Percentiles rank a stretch among this genome's conserved stretches.
These are phyloP conservation scores for Cetonia aurata DNA, from an alignment of 2,888 invertebrate genomes.

Conservation along the genomic window DNA sequence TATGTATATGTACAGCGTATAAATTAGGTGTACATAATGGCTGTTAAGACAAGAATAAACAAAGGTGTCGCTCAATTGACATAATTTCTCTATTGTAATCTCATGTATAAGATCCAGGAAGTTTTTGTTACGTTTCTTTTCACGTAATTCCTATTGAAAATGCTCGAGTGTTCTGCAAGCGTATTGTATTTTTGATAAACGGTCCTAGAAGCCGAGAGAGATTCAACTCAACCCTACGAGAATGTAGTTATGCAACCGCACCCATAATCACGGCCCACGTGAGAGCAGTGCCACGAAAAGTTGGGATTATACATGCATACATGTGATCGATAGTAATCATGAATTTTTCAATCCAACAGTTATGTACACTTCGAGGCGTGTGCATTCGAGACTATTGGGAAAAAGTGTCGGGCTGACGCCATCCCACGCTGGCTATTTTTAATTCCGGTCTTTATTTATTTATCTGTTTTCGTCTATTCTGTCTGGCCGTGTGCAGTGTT, in stretches of 20 bases:
- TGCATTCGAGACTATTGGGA: conserved; percentile 11
- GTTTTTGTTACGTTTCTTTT: too few relatives aligned
- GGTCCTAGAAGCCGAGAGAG: conserved; percentile 13
- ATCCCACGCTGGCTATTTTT: conserved; percentile 34
- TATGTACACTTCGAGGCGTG: neutral
- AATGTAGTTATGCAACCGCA: conserved; percentile 53
- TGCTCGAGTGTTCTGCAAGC: neutral
- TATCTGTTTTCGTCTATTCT: conserved; percentile 25
- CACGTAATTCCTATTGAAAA: too few relatives aligned
- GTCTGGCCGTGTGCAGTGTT: neutral
- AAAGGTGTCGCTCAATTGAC: too few relatives aligned
- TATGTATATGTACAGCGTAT: too few relatives aligned
- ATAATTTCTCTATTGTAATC: too few relatives aligned
- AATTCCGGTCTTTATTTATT: conserved; percentile 28
- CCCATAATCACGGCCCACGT: conserved; percentile 40
- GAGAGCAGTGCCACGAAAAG: conserved; percentile 13
- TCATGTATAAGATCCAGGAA: too few relatives aligned
- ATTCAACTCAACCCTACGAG: conserved; percentile 37
- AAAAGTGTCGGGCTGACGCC: conserved; percentile 21
- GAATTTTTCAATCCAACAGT: conserved; percentile 31
- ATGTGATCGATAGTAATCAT: conserved; percentile 38
- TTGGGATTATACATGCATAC: conserved; percentile 1
- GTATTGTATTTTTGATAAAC: neutral
- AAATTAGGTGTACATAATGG: too few relatives aligned
- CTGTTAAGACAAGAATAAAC: too few relatives aligned